phyloP scores from a whole-genome alignment of 2,797 vertebrate genomes.

The Sebastes miniatus region DNA sequence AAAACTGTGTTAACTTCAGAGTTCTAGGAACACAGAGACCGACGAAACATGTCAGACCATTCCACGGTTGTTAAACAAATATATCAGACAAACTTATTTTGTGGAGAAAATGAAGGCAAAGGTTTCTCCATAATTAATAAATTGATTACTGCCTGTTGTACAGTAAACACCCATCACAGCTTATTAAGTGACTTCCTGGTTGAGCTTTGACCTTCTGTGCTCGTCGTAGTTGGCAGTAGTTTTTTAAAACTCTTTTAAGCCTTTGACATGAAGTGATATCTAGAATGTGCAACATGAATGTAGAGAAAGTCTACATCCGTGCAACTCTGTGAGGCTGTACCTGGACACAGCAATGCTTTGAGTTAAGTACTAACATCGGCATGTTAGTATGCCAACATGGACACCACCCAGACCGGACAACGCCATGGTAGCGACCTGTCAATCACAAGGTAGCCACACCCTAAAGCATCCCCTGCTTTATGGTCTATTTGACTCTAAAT shows the following conservation, averaged over 20 bases:
- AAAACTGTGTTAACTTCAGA: neutral
- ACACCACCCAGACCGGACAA: too few species aligned
- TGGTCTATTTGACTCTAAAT: too few species aligned
- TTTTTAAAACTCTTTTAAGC: neutral
- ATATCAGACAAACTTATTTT: accelerated
- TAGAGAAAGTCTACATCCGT: too few species aligned
- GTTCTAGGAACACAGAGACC: neutral
- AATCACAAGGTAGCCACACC: too few species aligned
- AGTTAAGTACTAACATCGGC: too few species aligned
- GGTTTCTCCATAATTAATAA: neutral
- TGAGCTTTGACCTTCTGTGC: neutral
- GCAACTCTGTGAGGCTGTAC: too few species aligned
- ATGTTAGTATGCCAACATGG: too few species aligned
- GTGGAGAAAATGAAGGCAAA: neutral
- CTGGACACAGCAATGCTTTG: too few species aligned
- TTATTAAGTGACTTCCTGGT: neutral
- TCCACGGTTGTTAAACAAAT: neutral
- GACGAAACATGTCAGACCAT: neutral
- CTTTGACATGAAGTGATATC: neutral
- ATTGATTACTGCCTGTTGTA: neutral
- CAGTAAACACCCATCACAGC: neutral
- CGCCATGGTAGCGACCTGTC: too few species aligned
- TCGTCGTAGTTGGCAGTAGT: neutral
- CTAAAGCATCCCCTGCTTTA: too few species aligned
- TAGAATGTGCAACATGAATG: neutral